Percentiles rank a stretch among this genome's conserved stretches.
Conservation (phyloP, 2,113 vertebrate species). For the Onychorhynchus coronatus region DNA sequence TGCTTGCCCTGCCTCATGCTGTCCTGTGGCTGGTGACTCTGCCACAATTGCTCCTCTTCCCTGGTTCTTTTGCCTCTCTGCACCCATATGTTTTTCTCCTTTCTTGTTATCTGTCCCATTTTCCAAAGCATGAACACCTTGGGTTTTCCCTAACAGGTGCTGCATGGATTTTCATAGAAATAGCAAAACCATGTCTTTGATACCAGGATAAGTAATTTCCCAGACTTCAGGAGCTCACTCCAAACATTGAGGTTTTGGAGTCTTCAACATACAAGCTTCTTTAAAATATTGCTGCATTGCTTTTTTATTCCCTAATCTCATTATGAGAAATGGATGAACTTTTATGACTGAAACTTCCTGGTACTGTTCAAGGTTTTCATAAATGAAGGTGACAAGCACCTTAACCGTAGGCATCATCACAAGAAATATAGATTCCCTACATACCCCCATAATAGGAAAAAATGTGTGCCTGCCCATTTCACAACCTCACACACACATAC, state of each 20-base stretch:
- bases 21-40: background rate
- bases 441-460: background rate
- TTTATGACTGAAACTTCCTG: background rate
- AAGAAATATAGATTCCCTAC: background rate
- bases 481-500: background rate
- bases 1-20: background rate
- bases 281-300: background rate
- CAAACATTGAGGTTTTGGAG: background rate
- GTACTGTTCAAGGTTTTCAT: background rate
- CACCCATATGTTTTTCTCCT: background rate
- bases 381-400: background rate
- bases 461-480: background rate
- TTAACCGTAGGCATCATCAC: background rate
- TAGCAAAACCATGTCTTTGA: background rate
- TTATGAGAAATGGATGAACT: background rate
- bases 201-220: background rate
- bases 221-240: background rate
- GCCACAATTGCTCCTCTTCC: background rate
- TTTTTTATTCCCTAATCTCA: background rate
- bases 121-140: background rate
- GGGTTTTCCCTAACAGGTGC: background rate
- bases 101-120: background rate
- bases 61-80: background rate
- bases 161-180: background rate
- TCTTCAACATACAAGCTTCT: background rate